A percentile compares a stretch with the other conserved stretches of the same genome.
Evolutionary conservation across 92 coral and sea anemone genomes (phyloP).

Genomic region (Phymanthus crucifer): DNA sequence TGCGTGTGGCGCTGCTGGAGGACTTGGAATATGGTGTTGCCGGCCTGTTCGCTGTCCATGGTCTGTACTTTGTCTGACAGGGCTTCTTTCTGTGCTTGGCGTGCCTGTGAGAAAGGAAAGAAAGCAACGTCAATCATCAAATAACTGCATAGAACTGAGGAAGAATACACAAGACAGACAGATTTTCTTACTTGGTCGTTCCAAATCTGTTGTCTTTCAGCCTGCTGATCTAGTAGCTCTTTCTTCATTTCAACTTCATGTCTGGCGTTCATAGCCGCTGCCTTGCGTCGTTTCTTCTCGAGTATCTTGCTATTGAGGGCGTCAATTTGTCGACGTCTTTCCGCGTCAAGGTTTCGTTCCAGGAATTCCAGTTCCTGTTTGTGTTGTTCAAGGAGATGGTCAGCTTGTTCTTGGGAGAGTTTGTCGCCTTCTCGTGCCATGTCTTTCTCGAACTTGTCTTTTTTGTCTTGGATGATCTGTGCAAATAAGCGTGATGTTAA

Average conservation of each 20-base stretch:
- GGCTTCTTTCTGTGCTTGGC: conserved; percentile 76
- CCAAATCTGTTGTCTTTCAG: conserved; percentile 73
- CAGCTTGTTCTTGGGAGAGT: conserved; percentile 81
- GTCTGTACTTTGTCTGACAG: conserved; percentile 76
- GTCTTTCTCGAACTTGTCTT: conserved; percentile 76
- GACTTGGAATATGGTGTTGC: too few relatives aligned
- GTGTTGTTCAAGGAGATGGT: conserved; percentile 82
- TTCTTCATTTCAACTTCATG: conserved; percentile 86
- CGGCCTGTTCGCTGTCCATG: conserved; percentile 86
- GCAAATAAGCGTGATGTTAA: not conserved
- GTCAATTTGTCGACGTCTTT: conserved; percentile 78
- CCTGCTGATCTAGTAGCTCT: conserved; percentile 83
- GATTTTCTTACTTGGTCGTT: conserved; percentile 62
- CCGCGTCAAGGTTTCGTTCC: conserved; percentile 86
- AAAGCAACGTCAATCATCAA: not conserved
- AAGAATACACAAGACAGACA: not conserved
- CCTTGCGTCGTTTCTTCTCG: conserved; percentile 74
- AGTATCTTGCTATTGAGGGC: conserved; percentile 84
- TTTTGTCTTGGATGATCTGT: conserved; percentile 81
- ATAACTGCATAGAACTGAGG: not conserved
- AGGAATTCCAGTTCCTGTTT: conserved; percentile 78
- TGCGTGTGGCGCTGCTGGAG: conserved; percentile 94
- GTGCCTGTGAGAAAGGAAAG: conserved; percentile 45
- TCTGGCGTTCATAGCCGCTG: conserved; percentile 76
- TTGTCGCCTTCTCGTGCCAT: conserved; percentile 61